Base-by-base conservation (phyloP, 2,888 invertebrate species). In the Endotricha flammealis region DNA sequence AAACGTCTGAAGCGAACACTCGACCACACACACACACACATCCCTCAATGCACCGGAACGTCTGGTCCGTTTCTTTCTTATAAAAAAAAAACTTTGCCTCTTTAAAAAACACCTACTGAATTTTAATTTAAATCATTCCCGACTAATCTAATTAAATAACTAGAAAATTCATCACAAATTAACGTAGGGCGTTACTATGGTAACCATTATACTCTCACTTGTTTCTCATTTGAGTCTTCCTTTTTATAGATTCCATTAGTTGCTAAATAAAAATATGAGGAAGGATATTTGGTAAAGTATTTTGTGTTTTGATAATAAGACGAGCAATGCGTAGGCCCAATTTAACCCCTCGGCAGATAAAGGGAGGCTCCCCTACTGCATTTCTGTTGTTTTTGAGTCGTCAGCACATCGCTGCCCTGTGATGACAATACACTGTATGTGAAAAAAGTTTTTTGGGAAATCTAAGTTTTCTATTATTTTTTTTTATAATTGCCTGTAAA, bases 361-460 rank as follows among this genome's bases (percentile, higher is more conserved):
- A 53, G 64, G 68, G 61, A 53, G 34, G 55, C 68, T 61, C 76
- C 72, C 70, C 65, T 60, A 53, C 61, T 67, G 72, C 74, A 74
- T 71, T 76, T 20, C n/a, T 73, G 71, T 73, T 74, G 70, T 78
- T 78, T 75, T 66, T 60, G 55, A 64, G 58, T 48, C 58, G 70
- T 71, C 69, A 67, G 67, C 64, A 48, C 58, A 56, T 59, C 54
- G 47, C 32, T 28, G 45, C 40, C 38, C 36, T 45, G n/a, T n/a
- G n/a, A n/a, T n/a, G n/a, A n/a, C n/a, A n/a, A n/a, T n/a, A n/a
- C n/a, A n/a, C n/a, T n/a, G n/a, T n/a, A n/a, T n/a, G n/a, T n/a
- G n/a, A n/a, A n/a, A n/a, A n/a, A n/a, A n/a, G n/a, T n/a, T n/a
- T n/a, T n/a, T n/a, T n/a, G n/a, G n/a, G n/a, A n/a, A n/a, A n/a